Base-by-base conservation (phyloP, 2,888 invertebrate genomes). In the Eristalis arbustorum region DNA sequence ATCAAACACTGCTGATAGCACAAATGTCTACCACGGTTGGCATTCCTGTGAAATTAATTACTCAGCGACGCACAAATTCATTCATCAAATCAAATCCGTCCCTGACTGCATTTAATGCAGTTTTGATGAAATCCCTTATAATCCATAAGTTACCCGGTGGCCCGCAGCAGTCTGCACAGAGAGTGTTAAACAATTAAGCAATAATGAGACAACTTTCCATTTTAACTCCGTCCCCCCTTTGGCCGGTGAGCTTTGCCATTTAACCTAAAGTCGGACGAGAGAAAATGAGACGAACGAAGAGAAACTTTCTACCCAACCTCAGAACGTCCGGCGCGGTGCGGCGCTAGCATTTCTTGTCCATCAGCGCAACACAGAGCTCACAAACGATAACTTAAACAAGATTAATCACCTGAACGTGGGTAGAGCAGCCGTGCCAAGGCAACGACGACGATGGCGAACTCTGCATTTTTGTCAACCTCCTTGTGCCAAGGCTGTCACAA, bases 371-470 rank as follows among this genome's bases (percentile, higher is more conserved):
- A 56, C 59, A 59, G 25, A 59, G 57, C 18, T 68, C 57, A 18
- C 68, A 68, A 71, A 71, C 59, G 40, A 71, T 61, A 40, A 71
- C 37, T 71, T 71, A 61, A 71, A 71, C 22, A 71, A 71, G 71
- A 71, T 71, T 61, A 61, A 71, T 71, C 37, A 31, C 67, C 67
- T 49, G 67, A 31, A 28, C 49, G 49, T 67, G 28, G 18, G 4
- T 8, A 18, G 31, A 31, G 31, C 31, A 31, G 18, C 18, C 49
- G 18, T 18, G 59, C 14, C 34, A 18, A 28, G 56, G 13, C 11
- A 34, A 3, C 34, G 4, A 18, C 25, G 25, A 59, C 23, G 56
- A 18, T 18, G 57, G 22, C 34, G 11, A 34, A 14, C 23, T 56
- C 68, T 69, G 22, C 31, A 68, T 68, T 68, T 68, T 68, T 49